phyloP scores from a whole-genome alignment of 2,113 vertebrate species.

The Xiphophorus hellerii region DNA sequence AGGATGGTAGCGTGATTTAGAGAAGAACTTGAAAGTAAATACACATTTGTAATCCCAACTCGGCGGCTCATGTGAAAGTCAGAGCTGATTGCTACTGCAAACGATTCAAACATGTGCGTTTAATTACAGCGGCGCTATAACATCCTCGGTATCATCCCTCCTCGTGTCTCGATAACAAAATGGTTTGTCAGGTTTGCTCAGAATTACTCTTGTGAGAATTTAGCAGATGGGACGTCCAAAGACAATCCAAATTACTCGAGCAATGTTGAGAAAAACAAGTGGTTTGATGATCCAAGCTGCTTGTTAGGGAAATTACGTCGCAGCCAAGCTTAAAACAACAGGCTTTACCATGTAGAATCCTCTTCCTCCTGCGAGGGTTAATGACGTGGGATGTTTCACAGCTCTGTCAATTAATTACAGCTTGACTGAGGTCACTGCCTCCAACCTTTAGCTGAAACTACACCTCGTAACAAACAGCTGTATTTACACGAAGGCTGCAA shows the following conservation, averaged over 20 bases:
- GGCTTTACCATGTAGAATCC: conserved; percentile 46
- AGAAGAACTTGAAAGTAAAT: too few relatives aligned
- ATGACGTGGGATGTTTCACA: conserved; percentile 49
- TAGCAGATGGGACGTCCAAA: conserved; percentile 3
- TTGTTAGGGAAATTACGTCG: not conserved
- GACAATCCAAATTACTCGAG: conserved; percentile 1
- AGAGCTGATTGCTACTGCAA: conserved; percentile 1
- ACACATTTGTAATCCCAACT: conserved; percentile 15
- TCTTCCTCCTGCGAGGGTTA: conserved; percentile 60
- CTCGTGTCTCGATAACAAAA: not conserved
- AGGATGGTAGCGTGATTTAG: not conserved
- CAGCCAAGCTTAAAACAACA: not conserved
- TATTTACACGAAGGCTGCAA: conserved; percentile 60
- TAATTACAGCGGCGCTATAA: conserved; percentile 3
- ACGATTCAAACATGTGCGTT: conserved; percentile 3
- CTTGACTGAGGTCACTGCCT: conserved; percentile 59
- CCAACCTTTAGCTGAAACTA: conserved; percentile 50
- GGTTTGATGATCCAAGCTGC: not conserved
- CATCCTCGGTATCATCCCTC: not conserved
- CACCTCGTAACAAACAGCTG: conserved; percentile 62
- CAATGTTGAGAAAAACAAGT: conserved; percentile 1
- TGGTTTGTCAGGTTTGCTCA: not conserved
- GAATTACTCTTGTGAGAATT: conserved; percentile 1
- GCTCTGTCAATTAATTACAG: conserved; percentile 70
- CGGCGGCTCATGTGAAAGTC: conserved; percentile 22